A percentile compares a stretch with the other conserved stretches of the same genome.
phyloP scores from a whole-genome alignment of 2,113 vertebrate species.

The Amia ocellicauda region DNA sequence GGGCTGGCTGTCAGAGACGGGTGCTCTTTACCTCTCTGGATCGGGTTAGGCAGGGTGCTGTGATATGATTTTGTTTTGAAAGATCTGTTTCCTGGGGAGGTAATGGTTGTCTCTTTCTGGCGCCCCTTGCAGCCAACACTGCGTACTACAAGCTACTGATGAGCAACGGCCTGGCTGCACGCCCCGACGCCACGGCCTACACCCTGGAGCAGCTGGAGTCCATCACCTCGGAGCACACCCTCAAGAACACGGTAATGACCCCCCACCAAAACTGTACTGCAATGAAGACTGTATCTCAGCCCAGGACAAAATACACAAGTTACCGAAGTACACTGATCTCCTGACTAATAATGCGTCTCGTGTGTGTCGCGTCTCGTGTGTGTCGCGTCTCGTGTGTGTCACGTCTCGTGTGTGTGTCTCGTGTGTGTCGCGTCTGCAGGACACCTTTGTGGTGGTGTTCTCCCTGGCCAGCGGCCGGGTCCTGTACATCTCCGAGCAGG shows the following conservation, averaged over 20 bases:
- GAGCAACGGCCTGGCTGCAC: conserved; percentile 59
- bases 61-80: neutral
- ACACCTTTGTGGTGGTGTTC: conserved; percentile 80
- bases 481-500: conserved; percentile 79
- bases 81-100: no score
- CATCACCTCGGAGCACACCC: conserved; percentile 75
- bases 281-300: no score
- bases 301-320: no score
- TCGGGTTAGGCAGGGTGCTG: no score
- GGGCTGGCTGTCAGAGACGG: no score
- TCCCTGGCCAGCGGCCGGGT: conserved; percentile 76
- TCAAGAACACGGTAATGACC: conserved; percentile 79
- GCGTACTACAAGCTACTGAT: conserved; percentile 79
- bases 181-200: conserved; percentile 55
- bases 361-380: no score
- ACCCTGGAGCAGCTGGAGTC: conserved; percentile 73
- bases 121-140: conserved; percentile 68
- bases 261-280: neutral
- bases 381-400: conserved; percentile 22
- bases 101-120: conserved; percentile 37
- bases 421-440: conserved; percentile 61
- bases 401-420: conserved; percentile 28
- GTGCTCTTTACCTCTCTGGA: no score
- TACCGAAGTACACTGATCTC: no score
- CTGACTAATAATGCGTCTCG: no score